These are phyloP conservation scores for Aethes cnicana DNA, from an alignment of 2,888 invertebrate species.

Conservation along the genomic window DNA sequence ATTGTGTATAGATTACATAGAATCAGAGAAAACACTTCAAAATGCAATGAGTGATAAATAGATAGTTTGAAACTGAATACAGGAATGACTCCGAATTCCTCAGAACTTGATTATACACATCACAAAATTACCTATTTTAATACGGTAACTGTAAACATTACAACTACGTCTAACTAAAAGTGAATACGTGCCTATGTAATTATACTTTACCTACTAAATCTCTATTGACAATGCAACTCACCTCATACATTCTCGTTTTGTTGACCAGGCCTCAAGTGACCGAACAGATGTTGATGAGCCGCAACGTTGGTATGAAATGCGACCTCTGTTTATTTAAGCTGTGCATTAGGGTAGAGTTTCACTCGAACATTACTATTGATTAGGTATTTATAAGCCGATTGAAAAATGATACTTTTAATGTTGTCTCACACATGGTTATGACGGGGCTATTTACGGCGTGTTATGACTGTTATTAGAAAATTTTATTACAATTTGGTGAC, in stretches of 20 bases:
- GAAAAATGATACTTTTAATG: conserved; percentile 48
- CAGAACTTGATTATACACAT: too few relatives aligned
- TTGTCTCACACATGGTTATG: conserved; percentile 15
- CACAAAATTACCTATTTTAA: too few relatives aligned
- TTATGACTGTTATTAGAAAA: conserved; percentile 19
- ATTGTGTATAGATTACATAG: too few relatives aligned
- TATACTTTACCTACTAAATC: not conserved
- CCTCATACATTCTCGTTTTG: conserved; percentile 2
- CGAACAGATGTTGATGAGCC: conserved; percentile 25
- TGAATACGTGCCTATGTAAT: too few relatives aligned
- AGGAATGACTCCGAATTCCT: too few relatives aligned
- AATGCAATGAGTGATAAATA: too few relatives aligned
- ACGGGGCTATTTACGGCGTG: conserved; percentile 18
- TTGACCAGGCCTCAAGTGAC: conserved; percentile 13
- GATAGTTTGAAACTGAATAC: too few relatives aligned
- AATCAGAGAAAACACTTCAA: too few relatives aligned
- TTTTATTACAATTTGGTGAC: conserved; percentile 10
- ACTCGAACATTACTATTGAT: conserved; percentile 51
- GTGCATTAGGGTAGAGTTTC: conserved; percentile 35
- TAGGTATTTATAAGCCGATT: conserved; percentile 52
- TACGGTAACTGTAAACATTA: too few relatives aligned
- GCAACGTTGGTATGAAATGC: conserved; percentile 17
- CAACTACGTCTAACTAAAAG: too few relatives aligned
- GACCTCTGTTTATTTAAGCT: conserved; percentile 27
- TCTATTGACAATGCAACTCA: not conserved